phyloP scores from a whole-genome alignment of 2,888 invertebrate genomes.

The Ichneumon xanthorius region DNA sequence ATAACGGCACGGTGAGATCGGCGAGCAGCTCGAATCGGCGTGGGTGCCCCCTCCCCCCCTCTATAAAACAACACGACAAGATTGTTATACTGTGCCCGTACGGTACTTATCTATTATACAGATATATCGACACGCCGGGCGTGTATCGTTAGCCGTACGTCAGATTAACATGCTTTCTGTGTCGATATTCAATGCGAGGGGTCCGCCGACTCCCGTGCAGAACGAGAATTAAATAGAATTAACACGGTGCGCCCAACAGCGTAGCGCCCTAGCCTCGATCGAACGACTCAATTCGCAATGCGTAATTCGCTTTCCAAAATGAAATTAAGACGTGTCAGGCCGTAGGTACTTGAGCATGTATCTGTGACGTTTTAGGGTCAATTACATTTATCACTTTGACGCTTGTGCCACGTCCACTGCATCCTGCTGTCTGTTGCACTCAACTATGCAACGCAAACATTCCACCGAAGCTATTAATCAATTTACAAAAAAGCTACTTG shows the following conservation, averaged over 20 bases:
- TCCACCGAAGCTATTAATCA: not conserved
- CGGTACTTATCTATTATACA: constrained; percentile 25
- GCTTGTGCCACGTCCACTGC: not conserved
- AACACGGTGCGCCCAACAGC: not conserved
- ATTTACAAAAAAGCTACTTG: not conserved
- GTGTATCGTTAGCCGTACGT: constrained; percentile 23
- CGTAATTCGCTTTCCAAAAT: constrained; percentile 27
- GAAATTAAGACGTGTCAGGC: constrained; percentile 25
- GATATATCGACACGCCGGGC: constrained; percentile 9
- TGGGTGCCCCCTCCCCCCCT: not conserved
- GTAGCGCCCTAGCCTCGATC: not conserved
- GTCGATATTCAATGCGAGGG: constrained; percentile 50
- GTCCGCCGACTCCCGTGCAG: not conserved
- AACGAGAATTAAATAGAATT: constrained; percentile 14
- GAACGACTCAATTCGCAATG: constrained; percentile 20
- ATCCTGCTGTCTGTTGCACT: not conserved
- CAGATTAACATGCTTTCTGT: constrained; percentile 45
- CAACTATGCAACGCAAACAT: not conserved
- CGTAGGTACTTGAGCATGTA: constrained; percentile 1
- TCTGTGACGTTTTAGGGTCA: constrained; percentile 19
- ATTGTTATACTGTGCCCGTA: constrained; percentile 25
- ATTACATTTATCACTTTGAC: not conserved
- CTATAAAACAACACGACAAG: constrained; percentile 26
- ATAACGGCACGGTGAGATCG: constrained; percentile 28
- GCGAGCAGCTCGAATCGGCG: constrained; percentile 14